Base-by-base conservation (phyloP, 2,888 invertebrate genomes). In the Heliconius charithonia region DNA sequence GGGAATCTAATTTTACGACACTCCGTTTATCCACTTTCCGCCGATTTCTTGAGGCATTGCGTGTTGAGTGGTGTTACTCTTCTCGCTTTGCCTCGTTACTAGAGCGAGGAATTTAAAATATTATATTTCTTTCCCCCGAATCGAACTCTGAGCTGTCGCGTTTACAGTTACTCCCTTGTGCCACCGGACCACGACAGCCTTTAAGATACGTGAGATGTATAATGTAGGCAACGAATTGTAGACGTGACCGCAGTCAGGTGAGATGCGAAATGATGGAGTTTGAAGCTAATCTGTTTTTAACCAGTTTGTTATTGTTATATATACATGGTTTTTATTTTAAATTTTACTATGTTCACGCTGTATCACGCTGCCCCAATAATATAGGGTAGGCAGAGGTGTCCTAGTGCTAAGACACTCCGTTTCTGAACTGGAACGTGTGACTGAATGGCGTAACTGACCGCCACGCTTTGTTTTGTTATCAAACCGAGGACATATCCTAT, bases 231-330 rank as follows among this genome's bases (percentile, higher is more conserved):
- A 59, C 22, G n/a, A 59, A n/a, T 10, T 10, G 59, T 59, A n/a
- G n/a, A 59, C 59, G 59, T 59, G 59, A 59, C 59, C 59, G 59
- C n/a, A n/a, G 59, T 59, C 59, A 59, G 59, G n/a, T 59, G n/a
- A 59, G n/a, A n/a, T 59, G 59, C 59, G 59, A n/a, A 59, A 22
- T 22, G 2, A 51, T 51, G 19, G 51, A 22, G 6, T 51, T 51
- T 22, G 22, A 19, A 51, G 51, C 51, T 51, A 51, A 51, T 51
- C 7, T 22, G 22, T 22, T 51, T 51, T 51, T 19, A 51, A 59
- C 22, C 59, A 19, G 56, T 56, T 56, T 56, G 37, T 37, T 37
- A 37, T 45, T 19, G 19, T 19, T 45, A 45, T 45, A 45, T 2
- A 45, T 45, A 45, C 16, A 45, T 4, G 16, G 16, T 4, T 41